Evolutionary conservation across 2,888 invertebrate species (phyloP).

Genomic region (Pristionchus arcanus): DNA sequence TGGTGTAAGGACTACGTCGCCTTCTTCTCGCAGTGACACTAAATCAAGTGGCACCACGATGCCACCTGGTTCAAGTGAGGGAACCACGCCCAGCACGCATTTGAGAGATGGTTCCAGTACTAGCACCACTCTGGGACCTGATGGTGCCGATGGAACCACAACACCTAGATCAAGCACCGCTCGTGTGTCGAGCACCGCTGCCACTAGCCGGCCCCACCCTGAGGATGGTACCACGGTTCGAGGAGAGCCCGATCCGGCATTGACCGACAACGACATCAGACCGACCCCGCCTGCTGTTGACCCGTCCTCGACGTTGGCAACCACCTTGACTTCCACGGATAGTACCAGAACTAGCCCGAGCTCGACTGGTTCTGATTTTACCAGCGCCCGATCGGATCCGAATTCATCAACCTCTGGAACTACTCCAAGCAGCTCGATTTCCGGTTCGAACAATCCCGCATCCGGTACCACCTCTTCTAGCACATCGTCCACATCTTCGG

Average conservation of each 20-base stretch:
- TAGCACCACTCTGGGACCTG: neutral
- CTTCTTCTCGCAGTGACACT: neutral
- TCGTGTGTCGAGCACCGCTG: neutral
- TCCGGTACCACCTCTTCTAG: neutral
- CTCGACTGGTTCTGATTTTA: neutral
- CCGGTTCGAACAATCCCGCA: neutral
- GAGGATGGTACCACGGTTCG: neutral
- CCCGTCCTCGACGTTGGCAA: neutral
- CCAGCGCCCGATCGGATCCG: neutral
- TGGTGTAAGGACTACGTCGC: neutral
- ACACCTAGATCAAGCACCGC: neutral
- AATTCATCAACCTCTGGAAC: neutral
- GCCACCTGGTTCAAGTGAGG: neutral
- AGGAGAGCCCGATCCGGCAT: neutral
- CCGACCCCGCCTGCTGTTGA: neutral
- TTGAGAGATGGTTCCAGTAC: neutral
- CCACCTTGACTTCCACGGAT: neutral
- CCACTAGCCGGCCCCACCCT: neutral
- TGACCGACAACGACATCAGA: neutral
- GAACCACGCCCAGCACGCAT: neutral
- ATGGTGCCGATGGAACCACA: too few relatives aligned
- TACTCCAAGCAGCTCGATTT: neutral
- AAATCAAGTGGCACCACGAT: neutral
- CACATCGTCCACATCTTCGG: neutral
- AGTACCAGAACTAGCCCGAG: too few relatives aligned